phyloP scores from a whole-genome alignment of 2,113 vertebrate genomes.

The Felis catus region DNA sequence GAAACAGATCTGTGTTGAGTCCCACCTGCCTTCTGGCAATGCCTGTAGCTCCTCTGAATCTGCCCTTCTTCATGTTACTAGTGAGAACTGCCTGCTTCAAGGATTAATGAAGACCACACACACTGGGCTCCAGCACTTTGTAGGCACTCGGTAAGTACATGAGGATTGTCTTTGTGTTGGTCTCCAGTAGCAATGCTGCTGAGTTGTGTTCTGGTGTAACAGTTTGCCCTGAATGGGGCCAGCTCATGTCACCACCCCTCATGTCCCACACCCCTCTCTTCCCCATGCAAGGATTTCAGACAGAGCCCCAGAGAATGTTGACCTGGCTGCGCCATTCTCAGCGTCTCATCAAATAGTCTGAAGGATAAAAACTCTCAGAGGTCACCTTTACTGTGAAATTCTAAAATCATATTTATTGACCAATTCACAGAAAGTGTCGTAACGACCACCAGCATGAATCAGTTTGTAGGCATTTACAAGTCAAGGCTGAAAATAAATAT shows the following conservation, averaged over 20 bases:
- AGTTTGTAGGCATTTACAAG: conserved; percentile 84
- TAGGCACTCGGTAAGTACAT: neutral
- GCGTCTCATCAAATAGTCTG: neutral
- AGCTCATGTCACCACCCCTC: fast-evolving
- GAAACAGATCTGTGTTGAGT: neutral
- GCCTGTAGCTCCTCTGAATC: neutral
- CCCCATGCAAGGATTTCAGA: neutral
- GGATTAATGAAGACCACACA: neutral
- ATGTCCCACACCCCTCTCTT: fast-evolving
- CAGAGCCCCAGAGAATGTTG: neutral
- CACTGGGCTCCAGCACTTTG: neutral
- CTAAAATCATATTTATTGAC: conserved; percentile 97
- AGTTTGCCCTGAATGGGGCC: fast-evolving
- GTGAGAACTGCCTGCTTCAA: neutral
- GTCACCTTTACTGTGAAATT: conserved; percentile 88
- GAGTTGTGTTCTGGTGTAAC: neutral
- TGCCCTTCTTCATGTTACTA: neutral
- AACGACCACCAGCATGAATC: conserved; percentile 90
- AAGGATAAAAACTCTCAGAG: conserved; percentile 72
- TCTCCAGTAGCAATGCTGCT: neutral
- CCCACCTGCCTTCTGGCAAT: fast-evolving
- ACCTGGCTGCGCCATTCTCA: neutral
- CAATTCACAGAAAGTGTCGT: conserved; percentile 95
- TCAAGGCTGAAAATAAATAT: conserved; percentile 83
- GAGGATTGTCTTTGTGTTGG: neutral